phyloP scores from a whole-genome alignment of 1,140 invertebrate genomes.

The Drosophila punjabiensis region DNA sequence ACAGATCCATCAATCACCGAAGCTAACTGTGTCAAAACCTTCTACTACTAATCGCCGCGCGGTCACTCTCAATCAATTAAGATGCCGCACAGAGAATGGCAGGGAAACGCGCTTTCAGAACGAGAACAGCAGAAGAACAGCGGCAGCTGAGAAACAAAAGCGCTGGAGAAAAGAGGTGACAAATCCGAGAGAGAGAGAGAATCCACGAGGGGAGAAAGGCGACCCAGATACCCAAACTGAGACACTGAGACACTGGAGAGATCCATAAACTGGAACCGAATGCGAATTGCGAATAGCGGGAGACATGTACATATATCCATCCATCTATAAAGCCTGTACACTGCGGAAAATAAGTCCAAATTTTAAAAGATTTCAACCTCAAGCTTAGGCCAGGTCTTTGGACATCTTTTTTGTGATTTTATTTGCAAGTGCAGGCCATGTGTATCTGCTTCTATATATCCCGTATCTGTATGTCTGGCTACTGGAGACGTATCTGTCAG shows the following conservation, averaged over 20 bases:
- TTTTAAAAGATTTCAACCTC: no score
- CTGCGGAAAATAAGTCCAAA: background rate
- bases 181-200: conserved; percentile 11
- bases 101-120: conserved; percentile 23
- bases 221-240: conserved; percentile 20
- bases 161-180: conserved; percentile 39
- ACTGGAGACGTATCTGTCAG: conserved; percentile 43
- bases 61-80: conserved; percentile 53
- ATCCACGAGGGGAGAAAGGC: conserved; percentile 21
- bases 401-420: background rate
- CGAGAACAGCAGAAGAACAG: conserved; percentile 12
- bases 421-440: conserved; percentile 1
- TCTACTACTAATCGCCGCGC: conserved; percentile 47
- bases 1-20: conserved; percentile 42
- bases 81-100: conserved; percentile 3
- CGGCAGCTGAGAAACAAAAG: conserved; percentile 7
- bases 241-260: background rate
- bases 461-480: conserved; percentile 27
- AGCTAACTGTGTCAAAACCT: conserved; percentile 46
- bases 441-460: conserved; percentile 6
- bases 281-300: no score
- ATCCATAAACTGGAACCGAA: conserved; percentile 12
- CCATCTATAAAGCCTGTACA: background rate
- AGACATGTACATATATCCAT: background rate
- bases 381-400: no score